A percentile compares a stretch with the other conserved stretches of the same genome.
These are phyloP conservation scores for Monochamus saltuarius DNA, from an alignment of 1,140 invertebrate species.

Conservation along the genomic window DNA sequence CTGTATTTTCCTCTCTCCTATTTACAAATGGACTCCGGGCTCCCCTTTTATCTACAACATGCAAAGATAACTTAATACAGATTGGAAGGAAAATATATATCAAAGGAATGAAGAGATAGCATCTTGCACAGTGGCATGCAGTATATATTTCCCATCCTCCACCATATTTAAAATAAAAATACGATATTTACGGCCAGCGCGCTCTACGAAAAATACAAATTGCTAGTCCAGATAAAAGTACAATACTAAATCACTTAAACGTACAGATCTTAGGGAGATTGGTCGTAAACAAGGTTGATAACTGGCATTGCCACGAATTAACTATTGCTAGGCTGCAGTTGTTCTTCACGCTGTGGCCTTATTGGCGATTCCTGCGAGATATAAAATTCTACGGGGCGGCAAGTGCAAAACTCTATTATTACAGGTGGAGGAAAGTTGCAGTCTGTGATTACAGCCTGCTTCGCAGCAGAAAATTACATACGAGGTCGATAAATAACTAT, in stretches of 20 bases:
- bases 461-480: constrained; percentile 9
- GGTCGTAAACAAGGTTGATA: constrained; percentile 2
- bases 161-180: neutral
- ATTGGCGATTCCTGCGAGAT: neutral
- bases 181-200: neutral
- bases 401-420: constrained; percentile 17
- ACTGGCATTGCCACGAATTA: constrained; percentile 6
- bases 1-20: too few species aligned
- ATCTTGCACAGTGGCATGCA: too few species aligned
- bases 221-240: neutral
- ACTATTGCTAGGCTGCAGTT: constrained; percentile 9
- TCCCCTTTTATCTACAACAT: too few species aligned
- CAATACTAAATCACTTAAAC: neutral
- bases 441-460: constrained; percentile 15
- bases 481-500: neutral
- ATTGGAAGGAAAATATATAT: too few species aligned
- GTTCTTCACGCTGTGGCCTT: constrained; percentile 6
- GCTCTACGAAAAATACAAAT: neutral
- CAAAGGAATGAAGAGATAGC: too few species aligned
- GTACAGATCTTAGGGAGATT: neutral
- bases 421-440: constrained; percentile 9
- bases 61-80: too few species aligned
- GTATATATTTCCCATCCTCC: too few species aligned
- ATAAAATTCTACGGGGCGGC: constrained; percentile 10
- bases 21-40: too few species aligned